Percentiles rank a stretch among this genome's conserved stretches.
These are phyloP conservation scores for Chrysina gloriosa DNA, from an alignment of 2,888 invertebrate genomes.

Conservation along the genomic window DNA sequence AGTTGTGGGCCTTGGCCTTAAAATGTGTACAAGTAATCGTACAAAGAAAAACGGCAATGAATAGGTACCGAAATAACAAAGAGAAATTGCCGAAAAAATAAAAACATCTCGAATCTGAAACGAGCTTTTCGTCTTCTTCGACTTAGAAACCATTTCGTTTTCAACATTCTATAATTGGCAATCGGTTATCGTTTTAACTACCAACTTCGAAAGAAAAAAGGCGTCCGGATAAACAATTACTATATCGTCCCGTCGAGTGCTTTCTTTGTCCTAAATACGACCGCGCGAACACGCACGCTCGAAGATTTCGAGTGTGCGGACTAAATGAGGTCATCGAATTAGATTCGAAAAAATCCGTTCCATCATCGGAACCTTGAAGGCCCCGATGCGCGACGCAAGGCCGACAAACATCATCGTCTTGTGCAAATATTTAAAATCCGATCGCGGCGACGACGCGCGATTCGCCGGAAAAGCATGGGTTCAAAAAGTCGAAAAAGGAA, in stretches of 20 bases:
- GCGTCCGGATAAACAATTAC: no score
- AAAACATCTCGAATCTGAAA: no score
- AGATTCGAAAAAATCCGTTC: constrained; percentile 22
- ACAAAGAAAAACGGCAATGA: background rate
- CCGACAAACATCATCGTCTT: constrained; percentile 19
- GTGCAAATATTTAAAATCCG: constrained; percentile 23
- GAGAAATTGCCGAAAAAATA: no score
- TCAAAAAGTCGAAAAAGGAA: background rate
- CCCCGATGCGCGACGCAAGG: background rate
- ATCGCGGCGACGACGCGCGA: background rate
- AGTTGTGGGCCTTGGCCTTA: background rate
- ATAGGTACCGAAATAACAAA: background rate
- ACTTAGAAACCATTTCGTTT: no score
- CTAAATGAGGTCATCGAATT: constrained; percentile 31
- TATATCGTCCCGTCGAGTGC: no score
- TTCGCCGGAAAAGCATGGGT: background rate
- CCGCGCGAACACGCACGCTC: no score
- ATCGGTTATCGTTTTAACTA: no score
- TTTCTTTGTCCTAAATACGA: no score
- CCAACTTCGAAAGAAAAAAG: no score
- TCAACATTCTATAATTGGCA: no score
- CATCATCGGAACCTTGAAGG: constrained; percentile 31
- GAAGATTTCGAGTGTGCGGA: constrained; percentile 14
- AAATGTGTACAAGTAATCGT: no score
- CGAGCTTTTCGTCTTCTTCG: no score